Evolutionary conservation across 1,140 invertebrate species (phyloP), one percentile per base, ranked within the genome.

Genomic region (Drosophila nikananu): DNA sequence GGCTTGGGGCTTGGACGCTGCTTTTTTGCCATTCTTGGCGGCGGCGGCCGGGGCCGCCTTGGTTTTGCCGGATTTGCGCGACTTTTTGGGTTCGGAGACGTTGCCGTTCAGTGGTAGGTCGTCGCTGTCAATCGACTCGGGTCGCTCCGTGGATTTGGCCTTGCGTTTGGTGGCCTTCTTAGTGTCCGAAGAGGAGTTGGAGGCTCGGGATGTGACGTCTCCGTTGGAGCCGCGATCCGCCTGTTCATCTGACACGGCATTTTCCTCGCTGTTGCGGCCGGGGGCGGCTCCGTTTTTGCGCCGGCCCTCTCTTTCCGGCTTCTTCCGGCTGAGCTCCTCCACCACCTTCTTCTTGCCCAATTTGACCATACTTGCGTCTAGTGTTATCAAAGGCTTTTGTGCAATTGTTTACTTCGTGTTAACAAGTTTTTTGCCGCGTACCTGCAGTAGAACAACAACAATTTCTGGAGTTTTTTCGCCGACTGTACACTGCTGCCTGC

Each of bases 51-150:
- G 49, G 27, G 27, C 2, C 17, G 27, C 57, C 35, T 91, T 83
- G 4, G 68, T 7, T 37, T 73, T 86, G 59, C 23, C 42, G 13
- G 42, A 39, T n/a, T 77, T 79, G 19, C 64, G 70, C 9, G 54
- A 1, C 57, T 90, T 86, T 49, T 86, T 90, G 3, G 39, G 23
- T 32, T 15, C 37, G 3, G 32, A n/a, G 2, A 7, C 21, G 17
- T n/a, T 64, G 48, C 84, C 84, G 48, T 90, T 90, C 2, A 86
- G 37, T 3, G 86, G 77, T 19, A 72, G n/a, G 37, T 78, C 73
- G 17, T 90, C 86, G 62, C 76, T 86, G n/a, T 87, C 86, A 23
- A 60, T 39, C 3, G 61, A 68, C 9, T 4, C 67, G 3, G 71
- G 58, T 1, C 60, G 35, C 2, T 73, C 78, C 6, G 23, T 57